Conservation (phyloP, 2,888 invertebrate genomes). For the Sympetrum striolatum region DNA sequence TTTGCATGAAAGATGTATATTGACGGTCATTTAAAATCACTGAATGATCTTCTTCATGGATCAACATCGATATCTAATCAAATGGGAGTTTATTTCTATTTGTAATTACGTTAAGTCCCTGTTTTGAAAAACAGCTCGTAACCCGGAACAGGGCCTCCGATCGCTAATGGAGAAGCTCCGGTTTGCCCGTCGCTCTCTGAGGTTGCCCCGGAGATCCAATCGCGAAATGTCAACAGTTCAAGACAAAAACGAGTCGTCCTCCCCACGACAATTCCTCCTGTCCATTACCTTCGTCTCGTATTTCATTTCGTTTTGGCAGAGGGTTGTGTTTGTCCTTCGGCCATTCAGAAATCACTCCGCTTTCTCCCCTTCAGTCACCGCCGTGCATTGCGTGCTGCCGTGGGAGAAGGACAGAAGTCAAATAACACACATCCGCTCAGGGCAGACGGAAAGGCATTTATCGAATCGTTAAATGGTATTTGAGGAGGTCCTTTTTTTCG, state of each 20-base stretch:
- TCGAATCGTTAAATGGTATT: background rate
- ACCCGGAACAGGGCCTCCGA: background rate
- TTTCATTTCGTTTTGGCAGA: constrained; percentile 39
- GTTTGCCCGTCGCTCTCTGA: background rate
- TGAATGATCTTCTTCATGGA: too few species aligned
- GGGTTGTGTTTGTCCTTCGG: background rate
- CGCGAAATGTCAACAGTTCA: constrained; percentile 6
- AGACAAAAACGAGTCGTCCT: constrained; percentile 11
- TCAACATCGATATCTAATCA: too few species aligned
- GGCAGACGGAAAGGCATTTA: background rate
- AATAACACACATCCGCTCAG: constrained; percentile 24
- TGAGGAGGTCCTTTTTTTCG: background rate
- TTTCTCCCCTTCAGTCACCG: constrained; percentile 25
- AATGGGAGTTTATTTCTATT: too few species aligned
- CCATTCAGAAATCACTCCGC: constrained; percentile 29
- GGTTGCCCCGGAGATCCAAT: background rate
- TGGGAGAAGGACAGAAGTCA: constrained; percentile 3
- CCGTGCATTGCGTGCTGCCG: background rate
- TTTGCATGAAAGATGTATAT: too few species aligned
- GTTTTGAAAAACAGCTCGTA: background rate
- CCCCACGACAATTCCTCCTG: background rate
- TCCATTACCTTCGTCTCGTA: constrained; percentile 33
- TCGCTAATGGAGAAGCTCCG: background rate
- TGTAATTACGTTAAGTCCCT: too few species aligned
- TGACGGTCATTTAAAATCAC: too few species aligned